Conservation (phyloP, 2,113 vertebrate genomes). For the Zosterops japonicus region DNA sequence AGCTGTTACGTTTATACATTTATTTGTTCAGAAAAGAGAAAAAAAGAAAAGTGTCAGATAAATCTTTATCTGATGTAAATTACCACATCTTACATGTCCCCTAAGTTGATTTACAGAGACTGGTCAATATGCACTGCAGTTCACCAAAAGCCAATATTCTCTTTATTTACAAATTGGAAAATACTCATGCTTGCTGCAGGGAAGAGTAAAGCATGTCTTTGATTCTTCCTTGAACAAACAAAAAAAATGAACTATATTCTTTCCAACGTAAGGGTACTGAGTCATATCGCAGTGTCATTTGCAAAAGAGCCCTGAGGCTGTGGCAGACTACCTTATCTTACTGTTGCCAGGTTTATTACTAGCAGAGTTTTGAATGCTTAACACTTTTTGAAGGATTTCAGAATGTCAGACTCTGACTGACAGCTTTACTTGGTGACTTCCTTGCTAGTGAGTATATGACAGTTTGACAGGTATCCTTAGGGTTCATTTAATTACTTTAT, state of each 20-base stretch:
- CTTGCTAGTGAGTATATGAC: background rate
- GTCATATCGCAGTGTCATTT: slow-evolving; percentile 15
- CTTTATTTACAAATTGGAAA: slow-evolving; percentile 40
- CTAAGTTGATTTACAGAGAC: background rate
- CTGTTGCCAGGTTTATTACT: slow-evolving; percentile 17
- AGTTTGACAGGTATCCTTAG: slow-evolving; percentile 44
- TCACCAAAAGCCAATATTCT: background rate
- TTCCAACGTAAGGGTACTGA: background rate
- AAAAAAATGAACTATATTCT: background rate
- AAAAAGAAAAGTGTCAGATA: background rate
- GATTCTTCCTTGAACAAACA: slow-evolving; percentile 4
- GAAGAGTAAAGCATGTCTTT: background rate
- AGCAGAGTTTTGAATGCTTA: slow-evolving; percentile 47
- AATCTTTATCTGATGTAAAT: slow-evolving; percentile 12
- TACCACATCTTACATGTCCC: background rate
- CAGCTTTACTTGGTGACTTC: background rate
- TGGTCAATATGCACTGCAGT: background rate
- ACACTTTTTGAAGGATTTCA: slow-evolving; percentile 45
- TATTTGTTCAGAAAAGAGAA: background rate
- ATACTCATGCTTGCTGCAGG: background rate
- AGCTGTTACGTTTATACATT: background rate
- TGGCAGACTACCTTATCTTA: slow-evolving; percentile 6
- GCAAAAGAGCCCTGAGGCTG: background rate
- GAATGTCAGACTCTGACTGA: slow-evolving; percentile 50
- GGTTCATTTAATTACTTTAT: slow-evolving; percentile 34